A percentile compares a stretch with the other conserved stretches of the same genome.
Evolutionary conservation across 2,797 vertebrate genomes (phyloP).

Genomic region (Syndactyla subalaris): DNA sequence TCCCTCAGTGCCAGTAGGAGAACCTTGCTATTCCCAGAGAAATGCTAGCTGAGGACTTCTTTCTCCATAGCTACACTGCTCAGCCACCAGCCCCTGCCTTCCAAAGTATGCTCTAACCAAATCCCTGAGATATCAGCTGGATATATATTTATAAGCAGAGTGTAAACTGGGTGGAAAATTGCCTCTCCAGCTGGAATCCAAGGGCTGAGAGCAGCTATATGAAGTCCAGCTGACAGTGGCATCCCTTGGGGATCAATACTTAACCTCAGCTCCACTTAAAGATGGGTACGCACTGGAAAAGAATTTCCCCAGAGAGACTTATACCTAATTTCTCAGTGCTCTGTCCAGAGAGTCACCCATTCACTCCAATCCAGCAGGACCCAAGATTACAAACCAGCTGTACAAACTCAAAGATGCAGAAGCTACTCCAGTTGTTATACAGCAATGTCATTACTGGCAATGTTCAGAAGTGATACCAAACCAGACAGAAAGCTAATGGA

Average conservation of each 20-base stretch:
- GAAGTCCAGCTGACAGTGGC: not conserved
- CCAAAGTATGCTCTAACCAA: not conserved
- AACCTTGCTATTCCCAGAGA: not conserved
- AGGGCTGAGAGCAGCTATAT: not conserved
- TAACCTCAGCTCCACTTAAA: not conserved
- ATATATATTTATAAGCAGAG: not conserved
- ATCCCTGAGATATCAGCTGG: not conserved
- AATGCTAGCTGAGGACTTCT: not conserved
- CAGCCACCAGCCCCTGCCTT: not conserved
- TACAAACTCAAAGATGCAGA: not conserved
- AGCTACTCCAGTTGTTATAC: not conserved
- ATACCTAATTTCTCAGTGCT: not conserved
- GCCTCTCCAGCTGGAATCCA: not conserved
- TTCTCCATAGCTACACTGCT: not conserved
- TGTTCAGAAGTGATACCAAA: not conserved
- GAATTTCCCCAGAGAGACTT: not conserved
- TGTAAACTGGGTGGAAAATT: not conserved
- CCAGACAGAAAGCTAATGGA: not conserved
- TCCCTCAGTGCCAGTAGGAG: not conserved
- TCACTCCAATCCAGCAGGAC: not conserved
- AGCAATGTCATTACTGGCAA: not conserved
- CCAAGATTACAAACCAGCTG: not conserved
- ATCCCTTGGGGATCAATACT: not conserved
- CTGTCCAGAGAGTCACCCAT: not conserved
- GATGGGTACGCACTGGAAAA: not conserved